Evolutionary conservation across 1,140 invertebrate species (phyloP).

Genomic region (Xylocopa sonorina): DNA sequence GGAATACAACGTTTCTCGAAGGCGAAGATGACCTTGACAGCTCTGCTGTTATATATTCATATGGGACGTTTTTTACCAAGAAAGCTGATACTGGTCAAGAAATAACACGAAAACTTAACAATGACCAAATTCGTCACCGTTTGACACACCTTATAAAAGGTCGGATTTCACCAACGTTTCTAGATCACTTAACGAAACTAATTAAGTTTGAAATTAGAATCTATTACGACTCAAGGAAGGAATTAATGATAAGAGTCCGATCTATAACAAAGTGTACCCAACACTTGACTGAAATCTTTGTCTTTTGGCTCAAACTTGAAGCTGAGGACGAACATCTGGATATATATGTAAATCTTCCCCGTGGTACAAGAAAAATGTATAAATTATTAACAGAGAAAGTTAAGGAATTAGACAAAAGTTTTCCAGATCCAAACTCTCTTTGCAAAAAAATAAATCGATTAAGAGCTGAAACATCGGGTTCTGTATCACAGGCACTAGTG

Average conservation of each 20-base stretch:
- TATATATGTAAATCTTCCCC: constrained; percentile 34
- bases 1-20: not conserved
- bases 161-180: not conserved
- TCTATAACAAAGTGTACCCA: not conserved
- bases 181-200: not conserved
- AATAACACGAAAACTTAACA: not conserved
- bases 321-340: constrained; percentile 53
- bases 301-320: constrained; percentile 45
- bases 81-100: not conserved
- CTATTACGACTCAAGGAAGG: not conserved
- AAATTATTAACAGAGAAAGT: constrained; percentile 28
- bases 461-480: not conserved
- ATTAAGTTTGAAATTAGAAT: constrained; percentile 48
- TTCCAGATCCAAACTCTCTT: constrained; percentile 35
- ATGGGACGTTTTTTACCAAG: constrained; percentile 15
- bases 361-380: not conserved
- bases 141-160: not conserved
- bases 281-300: not conserved
- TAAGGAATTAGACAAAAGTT: not conserved
- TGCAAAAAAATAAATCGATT: constrained; percentile 10
- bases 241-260: constrained; percentile 7
- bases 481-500: not conserved
- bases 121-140: not conserved
- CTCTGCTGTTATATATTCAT: constrained; percentile 21
- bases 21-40: not conserved